phyloP scores from a whole-genome alignment of 2,888 invertebrate genomes.

The Dorcus hopei region DNA sequence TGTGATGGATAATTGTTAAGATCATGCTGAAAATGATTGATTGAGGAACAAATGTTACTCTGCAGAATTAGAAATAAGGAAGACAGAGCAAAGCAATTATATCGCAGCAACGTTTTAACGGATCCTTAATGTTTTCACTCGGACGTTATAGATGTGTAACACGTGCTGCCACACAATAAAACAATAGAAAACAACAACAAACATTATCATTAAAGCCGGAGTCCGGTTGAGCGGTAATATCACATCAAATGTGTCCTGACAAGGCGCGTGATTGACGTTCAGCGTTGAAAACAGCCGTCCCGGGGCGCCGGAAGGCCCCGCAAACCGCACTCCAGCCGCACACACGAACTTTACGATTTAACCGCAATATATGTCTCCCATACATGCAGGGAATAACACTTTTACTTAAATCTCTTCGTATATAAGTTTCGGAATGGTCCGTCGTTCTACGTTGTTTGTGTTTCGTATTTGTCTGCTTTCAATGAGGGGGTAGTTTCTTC shows the following conservation, averaged over 20 bases:
- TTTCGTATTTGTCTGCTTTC: no score
- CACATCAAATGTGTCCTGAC: constrained; percentile 24
- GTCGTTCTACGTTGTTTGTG: no score
- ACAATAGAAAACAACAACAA: constrained; percentile 25
- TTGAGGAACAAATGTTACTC: no score
- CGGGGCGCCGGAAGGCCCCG: constrained; percentile 24
- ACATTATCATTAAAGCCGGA: constrained; percentile 29
- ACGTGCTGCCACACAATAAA: constrained; percentile 22
- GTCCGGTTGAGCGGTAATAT: constrained; percentile 23
- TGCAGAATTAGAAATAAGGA: no score
- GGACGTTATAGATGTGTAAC: constrained; percentile 6
- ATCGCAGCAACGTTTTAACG: no score
- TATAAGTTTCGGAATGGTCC: no score
- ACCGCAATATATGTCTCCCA: constrained; percentile 23
- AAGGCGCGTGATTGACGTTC: constrained; percentile 24
- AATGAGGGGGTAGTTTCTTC: no score
- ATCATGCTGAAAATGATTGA: no score
- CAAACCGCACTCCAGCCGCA: constrained; percentile 23
- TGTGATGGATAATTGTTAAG: no score
- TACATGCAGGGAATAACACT: constrained; percentile 12
- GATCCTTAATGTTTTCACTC: no score
- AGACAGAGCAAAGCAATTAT: no score
- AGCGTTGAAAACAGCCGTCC: constrained; percentile 22
- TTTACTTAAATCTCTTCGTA: background rate
- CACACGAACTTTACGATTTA: constrained; percentile 24